A percentile compares a stretch with the other conserved stretches of the same genome.
phyloP scores from a whole-genome alignment of 2,797 vertebrate genomes.

The Poeciliopsis turneri region DNA sequence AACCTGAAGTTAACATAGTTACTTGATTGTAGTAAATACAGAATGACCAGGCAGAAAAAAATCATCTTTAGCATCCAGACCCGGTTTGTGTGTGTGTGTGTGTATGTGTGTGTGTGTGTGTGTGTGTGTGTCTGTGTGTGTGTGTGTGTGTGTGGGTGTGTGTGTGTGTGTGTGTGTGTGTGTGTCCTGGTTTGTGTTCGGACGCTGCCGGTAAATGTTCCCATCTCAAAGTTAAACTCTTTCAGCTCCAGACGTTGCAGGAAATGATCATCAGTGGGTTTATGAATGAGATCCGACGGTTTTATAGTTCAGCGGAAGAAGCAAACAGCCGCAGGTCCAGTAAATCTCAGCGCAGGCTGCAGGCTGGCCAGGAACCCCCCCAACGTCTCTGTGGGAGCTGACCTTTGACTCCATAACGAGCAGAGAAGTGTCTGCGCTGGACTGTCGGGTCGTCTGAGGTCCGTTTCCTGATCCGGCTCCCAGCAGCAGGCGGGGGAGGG shows the following conservation, averaged over 20 bases:
- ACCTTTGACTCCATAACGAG: conserved; percentile 58
- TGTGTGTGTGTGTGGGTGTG: no score
- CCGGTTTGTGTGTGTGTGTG: no score
- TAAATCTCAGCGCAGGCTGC: background rate
- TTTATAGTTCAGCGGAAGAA: background rate
- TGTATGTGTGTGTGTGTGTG: no score
- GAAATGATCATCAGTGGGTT: background rate
- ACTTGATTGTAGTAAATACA: no score
- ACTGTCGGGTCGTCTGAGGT: conserved; percentile 19
- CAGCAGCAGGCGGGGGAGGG: background rate
- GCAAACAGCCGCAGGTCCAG: background rate
- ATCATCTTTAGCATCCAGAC: no score
- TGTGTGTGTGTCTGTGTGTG: no score
- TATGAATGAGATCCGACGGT: background rate
- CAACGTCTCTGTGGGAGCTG: conserved; percentile 18
- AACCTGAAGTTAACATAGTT: no score
- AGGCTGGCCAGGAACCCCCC: background rate
- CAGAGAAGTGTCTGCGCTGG: conserved; percentile 40
- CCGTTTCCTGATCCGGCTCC: conserved; percentile 17
- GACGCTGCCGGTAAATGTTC: background rate
- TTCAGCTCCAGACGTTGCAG: background rate
- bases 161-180: no score
- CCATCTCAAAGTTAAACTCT: background rate
- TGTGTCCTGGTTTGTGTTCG: background rate
- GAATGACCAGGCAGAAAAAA: no score